These are phyloP conservation scores for Blennius ocellaris DNA, from an alignment of 2,113 vertebrate species.

Conservation along the genomic window DNA sequence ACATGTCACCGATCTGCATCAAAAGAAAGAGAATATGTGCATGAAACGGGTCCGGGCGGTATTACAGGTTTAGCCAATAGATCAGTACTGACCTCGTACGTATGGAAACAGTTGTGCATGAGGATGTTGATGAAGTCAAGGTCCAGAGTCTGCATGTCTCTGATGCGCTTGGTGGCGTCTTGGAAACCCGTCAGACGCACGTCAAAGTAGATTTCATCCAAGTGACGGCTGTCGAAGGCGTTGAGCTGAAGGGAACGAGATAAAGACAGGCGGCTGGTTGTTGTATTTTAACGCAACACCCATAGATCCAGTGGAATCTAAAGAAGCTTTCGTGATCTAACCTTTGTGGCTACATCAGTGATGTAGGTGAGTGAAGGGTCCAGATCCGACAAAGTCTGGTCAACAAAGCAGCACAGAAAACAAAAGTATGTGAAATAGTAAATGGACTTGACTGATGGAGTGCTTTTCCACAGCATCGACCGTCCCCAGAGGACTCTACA, in stretches of 20 bases:
- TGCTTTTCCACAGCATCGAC: too few relatives aligned
- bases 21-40: background rate
- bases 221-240: slow-evolving; percentile 91
- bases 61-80: too few relatives aligned
- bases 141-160: slow-evolving; percentile 89
- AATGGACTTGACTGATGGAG: background rate
- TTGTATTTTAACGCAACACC: background rate
- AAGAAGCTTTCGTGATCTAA: slow-evolving; percentile 52
- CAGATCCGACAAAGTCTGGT: slow-evolving; percentile 90
- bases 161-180: slow-evolving; percentile 81
- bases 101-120: slow-evolving; percentile 96
- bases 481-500: too few relatives aligned
- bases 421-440: background rate
- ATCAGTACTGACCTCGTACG: slow-evolving; percentile 86
- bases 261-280: background rate
- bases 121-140: slow-evolving; percentile 86
- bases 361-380: slow-evolving; percentile 87
- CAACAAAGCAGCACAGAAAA: slow-evolving; percentile 15
- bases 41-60: background rate
- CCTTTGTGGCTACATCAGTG: slow-evolving; percentile 89
- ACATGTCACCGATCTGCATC: slow-evolving; percentile 93
- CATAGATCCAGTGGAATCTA: too few relatives aligned
- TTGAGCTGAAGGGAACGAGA: slow-evolving; percentile 85
- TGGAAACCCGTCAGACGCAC: slow-evolving; percentile 92
- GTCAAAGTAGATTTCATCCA: slow-evolving; percentile 95